These are phyloP conservation scores for Drosophila silvestris DNA, from an alignment of 2,888 invertebrate species.

Conservation along the genomic window DNA sequence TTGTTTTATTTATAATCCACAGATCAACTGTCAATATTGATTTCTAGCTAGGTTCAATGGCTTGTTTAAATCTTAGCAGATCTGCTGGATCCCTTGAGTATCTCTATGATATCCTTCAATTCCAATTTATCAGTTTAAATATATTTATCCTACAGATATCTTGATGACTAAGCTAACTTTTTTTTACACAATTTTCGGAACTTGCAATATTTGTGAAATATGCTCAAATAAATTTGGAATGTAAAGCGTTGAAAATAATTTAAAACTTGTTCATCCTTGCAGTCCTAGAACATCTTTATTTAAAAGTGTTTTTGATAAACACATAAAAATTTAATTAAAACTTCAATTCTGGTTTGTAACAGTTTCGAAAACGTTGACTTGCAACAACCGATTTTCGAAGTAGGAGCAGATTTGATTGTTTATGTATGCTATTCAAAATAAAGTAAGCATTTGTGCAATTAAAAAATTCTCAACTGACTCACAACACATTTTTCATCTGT, in stretches of 20 bases:
- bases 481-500: background rate
- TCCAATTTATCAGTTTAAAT: background rate
- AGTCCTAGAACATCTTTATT: background rate
- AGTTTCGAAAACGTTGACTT: background rate
- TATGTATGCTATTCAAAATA: background rate
- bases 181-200: background rate
- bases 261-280: background rate
- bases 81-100: background rate
- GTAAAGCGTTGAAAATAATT: background rate
- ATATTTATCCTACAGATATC: background rate
- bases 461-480: background rate
- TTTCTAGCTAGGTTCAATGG: background rate
- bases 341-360: background rate
- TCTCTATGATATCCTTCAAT: background rate
- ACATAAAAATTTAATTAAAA: background rate
- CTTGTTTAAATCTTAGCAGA: background rate
- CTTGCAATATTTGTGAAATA: background rate
- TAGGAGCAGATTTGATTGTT: background rate
- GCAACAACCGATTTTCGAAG: background rate
- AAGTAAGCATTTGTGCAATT: background rate
- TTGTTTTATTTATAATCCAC: constrained; percentile 14
- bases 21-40: constrained; percentile 27
- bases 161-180: background rate
- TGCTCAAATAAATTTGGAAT: background rate
- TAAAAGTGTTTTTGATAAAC: background rate